phyloP scores from a whole-genome alignment of 2,797 vertebrate genomes.

The Numenius phaeopus region DNA sequence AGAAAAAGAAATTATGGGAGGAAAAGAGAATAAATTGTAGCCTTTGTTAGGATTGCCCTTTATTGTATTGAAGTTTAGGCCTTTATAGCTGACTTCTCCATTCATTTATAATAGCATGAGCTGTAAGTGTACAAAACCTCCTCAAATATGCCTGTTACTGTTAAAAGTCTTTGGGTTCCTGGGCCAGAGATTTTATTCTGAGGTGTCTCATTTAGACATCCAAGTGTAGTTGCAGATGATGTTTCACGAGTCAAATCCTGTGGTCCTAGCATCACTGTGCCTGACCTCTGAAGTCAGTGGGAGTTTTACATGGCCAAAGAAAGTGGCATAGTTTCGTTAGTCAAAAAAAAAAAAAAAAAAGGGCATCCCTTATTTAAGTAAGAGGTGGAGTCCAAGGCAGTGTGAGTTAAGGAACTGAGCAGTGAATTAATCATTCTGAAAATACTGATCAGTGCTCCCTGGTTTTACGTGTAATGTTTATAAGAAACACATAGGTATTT shows the following conservation, averaged over 20 bases:
- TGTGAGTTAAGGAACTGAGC: not conserved
- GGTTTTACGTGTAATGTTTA: not conserved
- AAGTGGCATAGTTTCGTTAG: not conserved
- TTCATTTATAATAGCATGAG: not conserved
- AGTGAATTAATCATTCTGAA: not conserved
- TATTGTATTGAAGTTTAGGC: not conserved
- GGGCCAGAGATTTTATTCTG: not conserved
- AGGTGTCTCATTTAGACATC: not conserved
- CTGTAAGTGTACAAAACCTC: not conserved
- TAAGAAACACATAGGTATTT: not conserved
- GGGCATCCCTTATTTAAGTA: not conserved
- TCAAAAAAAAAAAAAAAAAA: not conserved
- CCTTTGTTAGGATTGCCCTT: not conserved
- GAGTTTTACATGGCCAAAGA: not conserved
- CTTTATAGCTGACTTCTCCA: not conserved
- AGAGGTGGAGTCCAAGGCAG: not conserved
- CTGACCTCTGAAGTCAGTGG: not conserved
- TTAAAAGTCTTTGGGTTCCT: not conserved
- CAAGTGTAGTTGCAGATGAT: not conserved
- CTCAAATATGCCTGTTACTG: not conserved
- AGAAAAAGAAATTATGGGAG: not conserved
- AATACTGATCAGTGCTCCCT: not conserved
- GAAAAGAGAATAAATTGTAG: not conserved
- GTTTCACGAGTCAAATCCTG: not conserved
- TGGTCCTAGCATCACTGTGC: not conserved